Evolutionary conservation across 2,888 invertebrate species (phyloP), one percentile per base, ranked within the genome.

Genomic region (Dicycla oo): DNA sequence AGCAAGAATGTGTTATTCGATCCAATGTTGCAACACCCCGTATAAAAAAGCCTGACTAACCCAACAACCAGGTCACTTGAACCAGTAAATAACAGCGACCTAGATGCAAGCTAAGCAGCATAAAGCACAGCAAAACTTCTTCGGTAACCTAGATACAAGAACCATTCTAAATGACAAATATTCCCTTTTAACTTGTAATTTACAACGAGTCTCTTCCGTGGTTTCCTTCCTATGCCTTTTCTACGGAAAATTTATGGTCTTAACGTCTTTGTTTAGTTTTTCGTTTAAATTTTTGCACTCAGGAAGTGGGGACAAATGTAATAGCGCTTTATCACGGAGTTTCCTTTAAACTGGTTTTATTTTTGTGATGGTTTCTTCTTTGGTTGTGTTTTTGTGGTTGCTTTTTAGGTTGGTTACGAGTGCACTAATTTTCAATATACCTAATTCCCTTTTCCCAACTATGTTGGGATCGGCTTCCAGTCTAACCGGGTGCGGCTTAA

Each of bases 221-320:
- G 73, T 58, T 80, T 83, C 75, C 83, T 86, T 81, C 81, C 87
- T 71, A 64, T 72, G 69, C 62, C 65, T 63, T 75, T 80, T 71
- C 68, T 62, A 47, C 65, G 1, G 45, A 34, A 51, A 71, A 86
- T 84, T 85, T 86, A 85, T 81, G 56, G 71, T 43, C 20, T 54
- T 51, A 54, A 18, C n/a, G 65, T 61, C 75, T 75, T 81, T 81
- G 80, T 81, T 81, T 70, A 60, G 83, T 73, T 79, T 66, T 82
- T 72, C 69, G 58, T 80, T 79, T 13, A 71, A 66, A 80, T 69
- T 80, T 83, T 75, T 80, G 49, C 75, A 75, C 58, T 58, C 62
- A 60, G 80, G 75, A 80, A 75, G 49, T 53, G 58, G 38, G 40
- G 13, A 45, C 54, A 49, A 34, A 49, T 58, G 64, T 79, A 38